Conservation (phyloP, 2,797 vertebrate species). For the Mormyrops attenuatus region DNA sequence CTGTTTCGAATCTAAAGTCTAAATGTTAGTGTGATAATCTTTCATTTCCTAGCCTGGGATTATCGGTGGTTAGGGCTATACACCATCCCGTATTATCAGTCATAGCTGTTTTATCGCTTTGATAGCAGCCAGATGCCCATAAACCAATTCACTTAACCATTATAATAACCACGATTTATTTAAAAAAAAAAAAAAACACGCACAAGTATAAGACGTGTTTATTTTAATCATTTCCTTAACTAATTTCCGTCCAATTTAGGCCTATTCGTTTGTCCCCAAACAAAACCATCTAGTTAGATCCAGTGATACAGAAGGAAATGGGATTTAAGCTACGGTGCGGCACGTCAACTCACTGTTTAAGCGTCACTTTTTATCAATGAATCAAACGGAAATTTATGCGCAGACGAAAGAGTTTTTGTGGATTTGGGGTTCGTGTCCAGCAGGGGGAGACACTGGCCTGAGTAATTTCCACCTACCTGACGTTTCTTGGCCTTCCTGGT, state of each 20-base stretch:
- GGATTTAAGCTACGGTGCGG: not conserved
- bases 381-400: not conserved
- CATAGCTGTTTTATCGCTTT: not conserved
- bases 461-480: not conserved
- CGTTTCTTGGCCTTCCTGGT: not conserved
- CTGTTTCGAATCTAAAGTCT: not conserved
- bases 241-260: not conserved
- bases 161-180: not conserved
- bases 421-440: not conserved
- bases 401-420: not conserved
- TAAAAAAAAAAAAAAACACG: not conserved
- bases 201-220: not conserved
- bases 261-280: not conserved
- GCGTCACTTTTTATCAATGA: not conserved
- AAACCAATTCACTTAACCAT: not conserved
- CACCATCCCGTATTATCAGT: not conserved
- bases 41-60: not conserved
- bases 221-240: not conserved
- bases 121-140: not conserved
- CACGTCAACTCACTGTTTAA: not conserved
- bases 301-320: not conserved
- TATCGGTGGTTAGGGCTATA: not conserved
- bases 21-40: not conserved
- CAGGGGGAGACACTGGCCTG: not conserved
- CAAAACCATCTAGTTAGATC: not conserved